Evolutionary conservation across 2,888 invertebrate genomes (phyloP).

Genomic region (Craniophora ligustri): DNA sequence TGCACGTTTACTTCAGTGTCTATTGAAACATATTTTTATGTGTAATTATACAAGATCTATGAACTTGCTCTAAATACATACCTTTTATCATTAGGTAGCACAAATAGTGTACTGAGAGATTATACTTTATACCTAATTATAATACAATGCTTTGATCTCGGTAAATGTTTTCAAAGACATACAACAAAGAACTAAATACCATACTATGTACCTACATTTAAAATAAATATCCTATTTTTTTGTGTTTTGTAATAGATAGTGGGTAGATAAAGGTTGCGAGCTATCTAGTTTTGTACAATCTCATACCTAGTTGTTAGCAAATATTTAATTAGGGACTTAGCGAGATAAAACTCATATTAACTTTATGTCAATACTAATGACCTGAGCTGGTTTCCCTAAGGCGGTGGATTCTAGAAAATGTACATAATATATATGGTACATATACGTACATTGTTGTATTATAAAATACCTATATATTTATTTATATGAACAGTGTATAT

Average conservation of each 20-base stretch:
- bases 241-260: no score
- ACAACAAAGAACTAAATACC: conserved; percentile 20
- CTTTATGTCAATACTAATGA: conserved; percentile 36
- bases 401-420: no score
- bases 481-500: not conserved
- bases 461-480: not conserved
- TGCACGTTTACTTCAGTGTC: not conserved
- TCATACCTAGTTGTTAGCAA: conserved; percentile 18
- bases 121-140: conserved; percentile 4
- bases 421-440: no score
- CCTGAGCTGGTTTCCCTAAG: conserved; percentile 17
- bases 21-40: conserved; percentile 1
- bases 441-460: no score
- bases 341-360: conserved; percentile 43
- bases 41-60: conserved; percentile 11
- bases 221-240: no score
- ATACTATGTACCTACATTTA: conserved; percentile 2
- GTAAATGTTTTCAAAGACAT: conserved; percentile 35
- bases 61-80: conserved; percentile 33
- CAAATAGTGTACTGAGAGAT: conserved; percentile 22
- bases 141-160: conserved; percentile 19
- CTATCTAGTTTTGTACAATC: conserved; percentile 30
- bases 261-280: conserved; percentile 24
- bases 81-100: conserved; percentile 17
- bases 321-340: conserved; percentile 31